Evolutionary conservation across 1,140 invertebrate species (phyloP).

Genomic region (Maconellicoccus hirsutus): DNA sequence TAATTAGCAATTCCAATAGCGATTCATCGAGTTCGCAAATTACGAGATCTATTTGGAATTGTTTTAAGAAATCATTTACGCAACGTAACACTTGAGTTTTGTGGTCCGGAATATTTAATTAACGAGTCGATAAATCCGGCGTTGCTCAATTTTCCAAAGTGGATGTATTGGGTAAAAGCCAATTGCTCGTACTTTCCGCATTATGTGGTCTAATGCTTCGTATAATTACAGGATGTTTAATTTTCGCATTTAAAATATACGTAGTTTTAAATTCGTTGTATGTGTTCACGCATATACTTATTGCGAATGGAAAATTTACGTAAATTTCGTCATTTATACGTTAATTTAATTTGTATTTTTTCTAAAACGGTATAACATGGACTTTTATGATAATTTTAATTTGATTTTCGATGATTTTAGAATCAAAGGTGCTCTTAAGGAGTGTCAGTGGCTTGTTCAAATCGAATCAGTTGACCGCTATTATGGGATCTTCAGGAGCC

Average conservation of each 20-base stretch:
- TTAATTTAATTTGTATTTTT: too few relatives aligned
- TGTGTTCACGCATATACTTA: too few relatives aligned
- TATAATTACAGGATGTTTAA: background rate
- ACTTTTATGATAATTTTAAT: too few relatives aligned
- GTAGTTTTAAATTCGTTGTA: too few relatives aligned
- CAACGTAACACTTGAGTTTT: background rate
- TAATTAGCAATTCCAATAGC: background rate
- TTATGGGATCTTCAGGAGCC: constrained; percentile 77
- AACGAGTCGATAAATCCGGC: background rate
- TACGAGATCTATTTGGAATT: constrained; percentile 4
- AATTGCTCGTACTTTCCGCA: background rate
- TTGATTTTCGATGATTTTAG: constrained; percentile 44
- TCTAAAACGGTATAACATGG: too few relatives aligned
- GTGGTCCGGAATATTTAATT: constrained; percentile 2
- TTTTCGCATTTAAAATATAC: too few relatives aligned
- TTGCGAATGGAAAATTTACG: constrained; percentile 1
- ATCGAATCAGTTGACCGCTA: constrained; percentile 65
- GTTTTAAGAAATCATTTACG: background rate
- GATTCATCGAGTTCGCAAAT: background rate
- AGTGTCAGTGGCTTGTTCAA: constrained; percentile 57
- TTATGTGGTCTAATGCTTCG: background rate
- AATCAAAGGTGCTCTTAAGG: constrained; percentile 53
- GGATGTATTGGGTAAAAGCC: background rate
- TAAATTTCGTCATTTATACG: too few relatives aligned
- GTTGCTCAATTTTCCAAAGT: background rate